phyloP scores from a whole-genome alignment of 2,888 invertebrate species.

The Camponotus fellah region DNA sequence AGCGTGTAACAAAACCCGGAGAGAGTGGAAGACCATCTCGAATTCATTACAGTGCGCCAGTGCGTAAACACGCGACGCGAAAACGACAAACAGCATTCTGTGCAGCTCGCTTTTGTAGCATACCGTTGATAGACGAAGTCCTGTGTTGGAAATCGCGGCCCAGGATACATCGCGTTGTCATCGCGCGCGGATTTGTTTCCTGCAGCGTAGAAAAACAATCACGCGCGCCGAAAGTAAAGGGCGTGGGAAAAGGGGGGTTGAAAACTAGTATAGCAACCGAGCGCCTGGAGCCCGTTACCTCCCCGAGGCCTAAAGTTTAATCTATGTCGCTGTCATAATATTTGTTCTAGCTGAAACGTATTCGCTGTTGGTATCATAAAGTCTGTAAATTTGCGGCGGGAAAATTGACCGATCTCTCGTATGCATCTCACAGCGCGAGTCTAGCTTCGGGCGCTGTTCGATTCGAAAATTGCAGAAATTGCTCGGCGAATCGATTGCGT shows the following conservation, averaged over 20 bases:
- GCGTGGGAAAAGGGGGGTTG: constrained; percentile 19
- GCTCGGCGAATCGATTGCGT: background rate
- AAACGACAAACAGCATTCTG: constrained; percentile 55
- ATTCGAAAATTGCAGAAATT: constrained; percentile 57
- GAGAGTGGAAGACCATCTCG: constrained; percentile 47
- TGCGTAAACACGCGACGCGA: constrained; percentile 48
- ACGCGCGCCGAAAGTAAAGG: background rate
- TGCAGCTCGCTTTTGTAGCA: constrained; percentile 31
- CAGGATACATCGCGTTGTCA: constrained; percentile 48
- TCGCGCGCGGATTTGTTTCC: constrained; percentile 49
- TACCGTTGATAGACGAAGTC: constrained; percentile 40
- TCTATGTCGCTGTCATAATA: constrained; percentile 54
- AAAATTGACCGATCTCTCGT: constrained; percentile 19
- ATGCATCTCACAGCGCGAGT: background rate
- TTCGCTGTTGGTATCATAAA: constrained; percentile 29
- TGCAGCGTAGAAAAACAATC: constrained; percentile 51
- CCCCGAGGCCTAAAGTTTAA: constrained; percentile 54
- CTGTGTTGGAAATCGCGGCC: constrained; percentile 43
- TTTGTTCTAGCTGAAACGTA: constrained; percentile 45
- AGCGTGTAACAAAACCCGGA: constrained; percentile 33
- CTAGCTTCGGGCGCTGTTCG: constrained; percentile 19
- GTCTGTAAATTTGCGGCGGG: constrained; percentile 30
- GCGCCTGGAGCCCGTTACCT: constrained; percentile 38
- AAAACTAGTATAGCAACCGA: constrained; percentile 24
- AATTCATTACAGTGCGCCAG: constrained; percentile 57